Conservation (phyloP, 2,113 vertebrate genomes). For the Rattus norvegicus region DNA sequence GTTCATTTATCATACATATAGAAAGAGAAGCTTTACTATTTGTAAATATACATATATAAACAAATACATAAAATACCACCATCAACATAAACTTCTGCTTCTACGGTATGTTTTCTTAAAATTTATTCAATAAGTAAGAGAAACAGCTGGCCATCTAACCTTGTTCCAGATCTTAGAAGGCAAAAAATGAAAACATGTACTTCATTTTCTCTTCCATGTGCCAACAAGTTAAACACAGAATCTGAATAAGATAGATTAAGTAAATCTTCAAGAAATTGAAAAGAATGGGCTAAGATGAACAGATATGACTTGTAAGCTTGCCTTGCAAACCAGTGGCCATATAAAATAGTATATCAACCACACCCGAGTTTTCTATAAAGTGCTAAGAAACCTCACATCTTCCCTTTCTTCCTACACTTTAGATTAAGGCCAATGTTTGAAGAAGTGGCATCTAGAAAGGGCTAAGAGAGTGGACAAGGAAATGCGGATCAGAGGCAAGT, state of each 20-base stretch:
- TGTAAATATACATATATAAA: conserved; percentile 11
- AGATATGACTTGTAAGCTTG: conserved; percentile 6
- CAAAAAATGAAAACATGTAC: conserved; percentile 5
- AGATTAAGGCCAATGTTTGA: conserved; percentile 31
- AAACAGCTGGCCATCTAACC: background rate
- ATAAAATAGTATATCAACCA: background rate
- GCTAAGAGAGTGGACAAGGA: background rate
- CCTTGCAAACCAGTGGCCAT: conserved; percentile 15
- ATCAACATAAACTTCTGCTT: conserved; percentile 15
- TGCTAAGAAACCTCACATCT: conserved; percentile 1
- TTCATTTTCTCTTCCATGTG: conserved; percentile 3
- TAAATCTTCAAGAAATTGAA: background rate
- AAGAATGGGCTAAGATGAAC: background rate
- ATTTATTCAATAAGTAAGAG: background rate
- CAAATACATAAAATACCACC: background rate
- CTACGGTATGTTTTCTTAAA: background rate
- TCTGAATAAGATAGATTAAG: conserved; percentile 12
- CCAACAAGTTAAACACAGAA: conserved; percentile 13
- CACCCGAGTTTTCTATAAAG: background rate
- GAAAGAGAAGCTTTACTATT: background rate
- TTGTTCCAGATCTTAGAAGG: background rate
- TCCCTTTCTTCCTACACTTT: background rate
- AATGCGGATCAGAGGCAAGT: background rate
- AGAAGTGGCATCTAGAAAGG: background rate
- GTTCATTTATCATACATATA: background rate